These are phyloP conservation scores for Aulostomus chinensis DNA, from an alignment of 2,797 vertebrate genomes.

Conservation along the genomic window DNA sequence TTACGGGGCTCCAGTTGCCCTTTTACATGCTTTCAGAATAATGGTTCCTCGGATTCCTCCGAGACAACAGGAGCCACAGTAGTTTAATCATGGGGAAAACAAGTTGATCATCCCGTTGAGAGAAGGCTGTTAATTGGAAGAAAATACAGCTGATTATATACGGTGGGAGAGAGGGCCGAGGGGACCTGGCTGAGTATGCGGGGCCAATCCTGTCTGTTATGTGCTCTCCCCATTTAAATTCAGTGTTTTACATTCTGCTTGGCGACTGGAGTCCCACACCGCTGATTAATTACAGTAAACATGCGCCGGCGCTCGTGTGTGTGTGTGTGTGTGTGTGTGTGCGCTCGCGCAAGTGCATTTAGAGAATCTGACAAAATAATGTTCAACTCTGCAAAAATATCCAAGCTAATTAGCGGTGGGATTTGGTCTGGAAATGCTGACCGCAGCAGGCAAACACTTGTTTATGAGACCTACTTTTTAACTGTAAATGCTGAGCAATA, in stretches of 20 bases:
- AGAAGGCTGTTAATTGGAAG: conserved; percentile 34
- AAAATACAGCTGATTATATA: conserved; percentile 19
- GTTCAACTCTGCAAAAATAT: conserved; percentile 55
- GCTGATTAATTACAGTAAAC: conserved; percentile 57
- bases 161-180: not conserved
- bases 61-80: too few species aligned
- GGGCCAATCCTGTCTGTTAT: conserved; percentile 11
- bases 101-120: conserved; percentile 32
- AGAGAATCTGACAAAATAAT: conserved; percentile 36
- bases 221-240: conserved; percentile 41
- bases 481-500: conserved; percentile 44
- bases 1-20: too few species aligned
- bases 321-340: not conserved
- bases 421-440: conserved; percentile 48
- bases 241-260: conserved; percentile 50
- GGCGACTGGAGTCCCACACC: conserved; percentile 21
- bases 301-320: conserved; percentile 3
- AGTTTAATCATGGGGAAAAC: too few species aligned
- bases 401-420: conserved; percentile 44
- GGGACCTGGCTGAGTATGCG: conserved; percentile 20
- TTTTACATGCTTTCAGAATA: too few species aligned
- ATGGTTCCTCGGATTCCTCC: too few species aligned
- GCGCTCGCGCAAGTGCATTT: conserved; percentile 10
- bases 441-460: conserved; percentile 49
- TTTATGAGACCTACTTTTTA: conserved; percentile 45